Base-by-base conservation (phyloP, 2,797 vertebrate genomes). In the Melanotaenia pygmaea region DNA sequence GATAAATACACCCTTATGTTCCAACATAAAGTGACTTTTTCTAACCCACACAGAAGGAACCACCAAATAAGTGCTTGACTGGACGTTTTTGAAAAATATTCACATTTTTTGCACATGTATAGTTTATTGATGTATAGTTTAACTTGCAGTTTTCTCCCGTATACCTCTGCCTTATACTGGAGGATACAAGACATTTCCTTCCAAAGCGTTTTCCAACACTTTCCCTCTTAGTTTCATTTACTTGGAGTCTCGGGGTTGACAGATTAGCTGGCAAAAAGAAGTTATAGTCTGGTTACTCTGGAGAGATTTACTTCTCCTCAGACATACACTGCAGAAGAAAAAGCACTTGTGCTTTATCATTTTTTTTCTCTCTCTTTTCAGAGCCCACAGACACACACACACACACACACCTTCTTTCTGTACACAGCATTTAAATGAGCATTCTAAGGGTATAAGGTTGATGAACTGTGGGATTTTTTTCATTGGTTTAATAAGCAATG, bases 191-290 rank as follows among this genome's bases (percentile, higher is more conserved):
- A 18, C 51, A 69, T 81, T 80, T 80, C 67, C 64, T 77, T 72
- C 76, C 9, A 63, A 40, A 32, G 20, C 22, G 43, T 66, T 73
- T 84, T 72, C 67, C 45, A 65, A 18, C 1, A 0, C 54, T 53
- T 24, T 67, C 47, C 77, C 57, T 60, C 38, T 56, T 20, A 24
- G 50, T 63, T 37, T 67, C 9, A 35, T 45, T 74, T n/a, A 2
- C 30, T 40, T n/a, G 43, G 47, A 74, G 67, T 66, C 69, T 67
- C 34, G 1, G 63, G 58, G 60, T 77, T 87, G 70, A 83, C 67
- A 82, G 74, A 87, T 80, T 70, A 80, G 59, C 72, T 26, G 45
- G 35, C 16, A 65, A 74, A 77, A 86, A 72, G 18, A 47, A 38
- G 53, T 62, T 54, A 32, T 4, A 53, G 74, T 85, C 76, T 85